A percentile compares a stretch with the other conserved stretches of the same genome.
Evolutionary conservation across 2,797 vertebrate species (phyloP).

Genomic region (Clarias pachynema): DNA sequence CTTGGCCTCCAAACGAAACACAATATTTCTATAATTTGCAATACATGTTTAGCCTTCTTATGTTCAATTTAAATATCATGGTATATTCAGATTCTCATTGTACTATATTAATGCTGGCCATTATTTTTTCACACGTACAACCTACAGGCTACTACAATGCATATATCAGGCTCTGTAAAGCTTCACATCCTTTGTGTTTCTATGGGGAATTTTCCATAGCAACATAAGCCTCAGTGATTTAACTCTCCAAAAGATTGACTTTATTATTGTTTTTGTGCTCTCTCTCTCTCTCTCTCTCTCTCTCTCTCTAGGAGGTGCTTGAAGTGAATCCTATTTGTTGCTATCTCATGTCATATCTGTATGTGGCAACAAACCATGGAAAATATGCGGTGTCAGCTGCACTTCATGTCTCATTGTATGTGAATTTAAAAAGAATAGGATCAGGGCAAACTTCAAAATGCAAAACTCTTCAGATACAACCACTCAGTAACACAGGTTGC

Average conservation of each 20-base stretch:
- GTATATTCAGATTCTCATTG: background rate
- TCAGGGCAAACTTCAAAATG: constrained; percentile 16
- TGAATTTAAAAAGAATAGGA: constrained; percentile 41
- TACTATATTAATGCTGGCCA: background rate
- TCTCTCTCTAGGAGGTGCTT: constrained; percentile 22
- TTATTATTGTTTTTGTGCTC: constrained; percentile 27
- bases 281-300: background rate
- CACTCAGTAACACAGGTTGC: constrained; percentile 13
- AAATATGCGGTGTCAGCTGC: constrained; percentile 42
- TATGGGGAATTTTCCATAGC: constrained; percentile 27
- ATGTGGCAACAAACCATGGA: constrained; percentile 42
- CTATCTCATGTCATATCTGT: constrained; percentile 34
- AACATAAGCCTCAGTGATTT: constrained; percentile 25
- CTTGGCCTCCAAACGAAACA: background rate
- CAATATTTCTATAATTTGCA: background rate
- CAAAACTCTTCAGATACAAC: background rate
- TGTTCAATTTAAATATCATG: too few relatives aligned
- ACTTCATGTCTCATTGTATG: constrained; percentile 37
- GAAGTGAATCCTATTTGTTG: constrained; percentile 41
- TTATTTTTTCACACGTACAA: constrained; percentile 10
- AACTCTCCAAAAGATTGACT: constrained; percentile 20
- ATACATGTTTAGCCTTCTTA: background rate
- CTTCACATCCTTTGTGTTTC: constrained; percentile 22
- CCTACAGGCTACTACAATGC: background rate
- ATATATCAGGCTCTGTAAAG: background rate